Base-by-base conservation (phyloP, 1,140 invertebrate species). In the Caenorhabditis inopinata region DNA sequence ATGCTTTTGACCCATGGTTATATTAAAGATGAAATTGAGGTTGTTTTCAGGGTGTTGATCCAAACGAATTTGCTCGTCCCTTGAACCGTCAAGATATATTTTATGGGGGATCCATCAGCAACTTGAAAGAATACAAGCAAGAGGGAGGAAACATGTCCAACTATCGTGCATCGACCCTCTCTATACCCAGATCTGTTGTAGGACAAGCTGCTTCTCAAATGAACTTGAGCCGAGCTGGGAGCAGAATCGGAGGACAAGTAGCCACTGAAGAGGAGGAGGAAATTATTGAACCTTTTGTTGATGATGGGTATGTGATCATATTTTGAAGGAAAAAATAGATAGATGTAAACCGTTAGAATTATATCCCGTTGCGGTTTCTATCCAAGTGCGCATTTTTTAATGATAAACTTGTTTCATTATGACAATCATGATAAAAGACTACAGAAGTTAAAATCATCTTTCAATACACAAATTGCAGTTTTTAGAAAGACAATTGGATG, bases 21-120 rank as follows among this genome's bases (percentile, higher is more conserved):
- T 46, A 18, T 75, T 7, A 80, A 38, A 68, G n/a, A n/a, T n/a
- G n/a, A n/a, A n/a, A n/a, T n/a, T 18, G 12, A 83, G 16, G 25
- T 45, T 38, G 23, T 49, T 75, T 85, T 80, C 53, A 85, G 85
- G 83, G 86, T 18, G 83, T 85, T 18, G 87, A 88, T 79, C 86
- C 87, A 35, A 86, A 87, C 75, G 87, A 88, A 48, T 87, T 88
- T 75, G 35, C 62, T 16, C 62, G 87, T 23, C 87, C 87, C 6
- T 48, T 88, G 51, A 86, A 81, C 42, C 75, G 87, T 14, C 76
- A 81, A 11, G 87, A 88, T 85, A 87, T 88, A 48, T 88, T 88
- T 51, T 80, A 87, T 27, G 84, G 85, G 75, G 87, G 87, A 42
- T 87, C 85, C 9, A 88, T 88, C 49, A 73, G 51, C 42, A 88